phyloP scores from a whole-genome alignment of 2,113 vertebrate species.

The Esox niger region DNA sequence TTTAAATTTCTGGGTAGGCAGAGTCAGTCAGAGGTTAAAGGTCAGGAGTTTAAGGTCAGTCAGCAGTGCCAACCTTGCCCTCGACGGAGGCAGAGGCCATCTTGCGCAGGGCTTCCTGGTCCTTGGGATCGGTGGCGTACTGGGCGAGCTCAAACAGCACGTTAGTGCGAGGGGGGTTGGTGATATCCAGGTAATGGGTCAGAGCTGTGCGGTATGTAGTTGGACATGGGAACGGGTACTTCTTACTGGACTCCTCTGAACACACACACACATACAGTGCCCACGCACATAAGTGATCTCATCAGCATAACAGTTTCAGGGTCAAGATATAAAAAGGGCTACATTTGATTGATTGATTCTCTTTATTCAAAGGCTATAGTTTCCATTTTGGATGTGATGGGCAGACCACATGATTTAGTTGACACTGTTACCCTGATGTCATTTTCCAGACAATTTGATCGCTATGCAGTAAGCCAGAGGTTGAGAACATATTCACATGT shows the following conservation, averaged over 20 bases:
- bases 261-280: not conserved
- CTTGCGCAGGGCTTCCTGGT: conserved; percentile 80
- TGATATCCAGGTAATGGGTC: conserved; percentile 86
- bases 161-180: conserved; percentile 81
- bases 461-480: too few relatives aligned
- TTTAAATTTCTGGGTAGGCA: not conserved
- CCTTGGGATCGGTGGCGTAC: conserved; percentile 66
- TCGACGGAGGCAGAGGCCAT: conserved; percentile 80
- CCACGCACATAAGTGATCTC: too few relatives aligned
- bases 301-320: not conserved
- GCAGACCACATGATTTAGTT: too few relatives aligned
- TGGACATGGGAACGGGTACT: conserved; percentile 85
- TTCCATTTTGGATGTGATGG: too few relatives aligned
- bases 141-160: conserved; percentile 85
- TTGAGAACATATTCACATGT: too few relatives aligned
- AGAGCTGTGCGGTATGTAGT: conserved; percentile 82
- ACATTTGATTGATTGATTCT: too few relatives aligned
- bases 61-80: conserved; percentile 77
- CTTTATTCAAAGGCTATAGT: too few relatives aligned
- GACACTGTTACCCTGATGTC: too few relatives aligned
- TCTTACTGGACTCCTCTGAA: conserved; percentile 87
- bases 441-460: too few relatives aligned
- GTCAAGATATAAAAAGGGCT: too few relatives aligned
- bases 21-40: not conserved
- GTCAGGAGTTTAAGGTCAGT: not conserved